Evolutionary conservation across 2,797 vertebrate species (phyloP), one percentile per base, ranked within the genome.

Genomic region (Pseudomugil tenellus): DNA sequence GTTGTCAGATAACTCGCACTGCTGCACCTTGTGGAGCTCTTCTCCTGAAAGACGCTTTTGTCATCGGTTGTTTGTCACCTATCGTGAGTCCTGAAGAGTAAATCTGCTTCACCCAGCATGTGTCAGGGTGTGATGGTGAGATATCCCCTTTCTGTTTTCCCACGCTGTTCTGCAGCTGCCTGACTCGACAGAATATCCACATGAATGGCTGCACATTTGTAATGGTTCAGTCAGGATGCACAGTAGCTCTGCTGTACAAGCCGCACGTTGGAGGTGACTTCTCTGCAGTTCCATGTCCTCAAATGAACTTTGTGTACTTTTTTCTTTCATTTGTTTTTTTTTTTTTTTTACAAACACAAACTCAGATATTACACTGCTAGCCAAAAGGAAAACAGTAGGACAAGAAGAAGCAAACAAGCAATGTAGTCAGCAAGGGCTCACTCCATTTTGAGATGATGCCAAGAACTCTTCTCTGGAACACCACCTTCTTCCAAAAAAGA

Each of bases 181-280:
- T 87, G 87, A 87, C 83, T 87, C 83, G 7, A 84, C 81, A 84
- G n/a, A 81, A 83, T 76, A 78, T 84, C 80, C 80, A 80, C 76
- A 76, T 52, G 62, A 76, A 65, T 74, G 70, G 77, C 74, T 67
- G n/a, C 76, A 74, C 73, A 76, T 78, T 84, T 67, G 46, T 79
- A 83, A 81, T 23, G 68, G 35, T 59, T 71, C 74, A 76, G 75
- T 84, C 73, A 58, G 77, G 72, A 76, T 10, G 19, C 67, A 49
- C 58, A 53, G 77, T n/a, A 2, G 63, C 77, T 58, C 60, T 4
- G 52, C 37, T 35, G 69, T 14, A 54, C 58, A 62, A 69, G 63
- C 79, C 39, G 59, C 60, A 35, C 39, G 58, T 68, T 60, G 26
- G 43, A 69, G 55, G 61, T 51, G 67, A 75, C 60, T 64, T 61